These are phyloP conservation scores for Astyanax mexicanus DNA, from an alignment of 2,797 vertebrate genomes.

Conservation along the genomic window DNA sequence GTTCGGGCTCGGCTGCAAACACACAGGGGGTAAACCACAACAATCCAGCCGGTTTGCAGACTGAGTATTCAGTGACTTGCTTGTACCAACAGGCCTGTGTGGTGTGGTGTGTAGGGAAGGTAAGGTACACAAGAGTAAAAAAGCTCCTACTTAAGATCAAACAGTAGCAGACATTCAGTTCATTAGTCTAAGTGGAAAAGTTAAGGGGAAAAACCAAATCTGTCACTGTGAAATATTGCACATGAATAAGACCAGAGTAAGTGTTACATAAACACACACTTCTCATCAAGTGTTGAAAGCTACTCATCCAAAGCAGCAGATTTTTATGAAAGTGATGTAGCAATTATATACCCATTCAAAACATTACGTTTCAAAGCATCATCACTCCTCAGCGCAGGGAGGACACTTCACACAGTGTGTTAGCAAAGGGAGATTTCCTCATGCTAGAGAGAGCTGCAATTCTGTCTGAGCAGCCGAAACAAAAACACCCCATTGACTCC, in stretches of 20 bases:
- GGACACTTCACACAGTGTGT: neutral
- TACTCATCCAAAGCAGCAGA: no score
- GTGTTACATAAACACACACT: no score
- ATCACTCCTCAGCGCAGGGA: neutral
- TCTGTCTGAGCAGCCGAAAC: neutral
- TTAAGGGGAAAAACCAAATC: neutral
- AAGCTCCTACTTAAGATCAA: neutral
- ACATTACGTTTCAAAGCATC: no score
- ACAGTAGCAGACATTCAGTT: neutral
- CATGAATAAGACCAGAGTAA: no score
- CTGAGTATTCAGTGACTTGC: constrained; percentile 29
- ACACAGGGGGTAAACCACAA: constrained; percentile 16
- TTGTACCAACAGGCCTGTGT: constrained; percentile 24
- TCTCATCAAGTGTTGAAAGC: no score
- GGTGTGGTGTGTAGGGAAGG: neutral
- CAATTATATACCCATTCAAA: no score
- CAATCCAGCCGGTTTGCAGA: constrained; percentile 16
- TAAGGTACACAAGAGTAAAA: constrained; percentile 21
- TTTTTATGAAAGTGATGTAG: no score
- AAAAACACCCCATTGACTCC: neutral
- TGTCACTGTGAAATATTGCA: no score
- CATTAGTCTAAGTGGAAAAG: neutral
- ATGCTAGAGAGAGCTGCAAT: neutral
- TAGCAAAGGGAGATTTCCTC: neutral
- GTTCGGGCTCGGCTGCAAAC: neutral